A percentile compares a stretch with the other conserved stretches of the same genome.
Conservation (phyloP, 2,113 vertebrate genomes). For the Coryphaenoides rupestris region DNA sequence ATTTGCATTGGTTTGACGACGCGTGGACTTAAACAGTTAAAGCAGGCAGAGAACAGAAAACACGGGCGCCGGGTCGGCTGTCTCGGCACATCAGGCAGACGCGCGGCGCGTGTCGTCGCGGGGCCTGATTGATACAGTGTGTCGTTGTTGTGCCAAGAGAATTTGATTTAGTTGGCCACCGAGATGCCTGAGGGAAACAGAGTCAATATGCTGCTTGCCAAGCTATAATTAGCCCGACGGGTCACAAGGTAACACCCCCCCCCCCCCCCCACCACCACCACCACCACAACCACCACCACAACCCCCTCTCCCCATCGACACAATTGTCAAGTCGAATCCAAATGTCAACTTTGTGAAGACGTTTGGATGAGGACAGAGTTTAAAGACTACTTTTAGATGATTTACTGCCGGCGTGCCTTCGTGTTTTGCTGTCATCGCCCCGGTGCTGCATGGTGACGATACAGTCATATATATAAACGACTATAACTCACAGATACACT, state of each 20-base stretch:
- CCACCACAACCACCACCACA: too few species aligned
- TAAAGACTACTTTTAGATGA: too few species aligned
- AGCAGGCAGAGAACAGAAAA: slow-evolving; percentile 26
- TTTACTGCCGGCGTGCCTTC: too few species aligned
- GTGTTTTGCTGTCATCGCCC: too few species aligned
- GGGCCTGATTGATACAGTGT: slow-evolving; percentile 62
- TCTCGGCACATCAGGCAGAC: slow-evolving; percentile 61
- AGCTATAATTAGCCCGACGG: slow-evolving; percentile 50
- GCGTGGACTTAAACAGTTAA: not conserved
- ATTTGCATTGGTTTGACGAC: slow-evolving; percentile 31
- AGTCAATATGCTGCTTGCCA: slow-evolving; percentile 62
- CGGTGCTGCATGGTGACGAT: too few species aligned
- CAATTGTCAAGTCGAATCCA: slow-evolving; percentile 33
- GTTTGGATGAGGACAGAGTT: slow-evolving; percentile 21
- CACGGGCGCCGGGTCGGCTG: slow-evolving; percentile 55
- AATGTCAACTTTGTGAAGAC: slow-evolving; percentile 4
- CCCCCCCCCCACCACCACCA: too few species aligned
- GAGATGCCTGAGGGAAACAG: slow-evolving; percentile 45
- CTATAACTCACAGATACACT: too few species aligned
- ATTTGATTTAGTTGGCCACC: slow-evolving; percentile 57
- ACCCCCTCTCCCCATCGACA: slow-evolving; percentile 36
- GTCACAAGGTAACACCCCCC: slow-evolving; percentile 43
- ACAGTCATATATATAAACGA: too few species aligned
- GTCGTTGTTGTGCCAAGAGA: slow-evolving; percentile 56
- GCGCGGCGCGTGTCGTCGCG: slow-evolving; percentile 36